phyloP scores from a whole-genome alignment of 2,797 vertebrate genomes.

The Phalloptychus januarius region DNA sequence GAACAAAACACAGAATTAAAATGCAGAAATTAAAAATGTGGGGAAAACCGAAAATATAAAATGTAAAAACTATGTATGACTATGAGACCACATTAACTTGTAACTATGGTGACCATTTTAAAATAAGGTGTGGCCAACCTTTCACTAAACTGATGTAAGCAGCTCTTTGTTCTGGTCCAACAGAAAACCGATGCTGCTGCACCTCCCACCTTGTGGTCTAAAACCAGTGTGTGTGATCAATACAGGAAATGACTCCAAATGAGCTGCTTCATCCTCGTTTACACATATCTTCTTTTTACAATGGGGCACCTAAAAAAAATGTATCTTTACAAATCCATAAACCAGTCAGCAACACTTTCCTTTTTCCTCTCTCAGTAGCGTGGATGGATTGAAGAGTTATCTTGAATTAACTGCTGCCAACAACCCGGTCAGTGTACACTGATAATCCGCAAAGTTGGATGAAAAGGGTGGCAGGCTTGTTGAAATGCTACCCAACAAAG shows the following conservation, averaged over 20 bases:
- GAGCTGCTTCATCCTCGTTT: background rate
- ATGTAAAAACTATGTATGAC: too few species aligned
- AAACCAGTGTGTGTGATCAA: background rate
- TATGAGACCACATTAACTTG: too few species aligned
- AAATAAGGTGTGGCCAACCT: background rate
- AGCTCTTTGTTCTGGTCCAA: background rate
- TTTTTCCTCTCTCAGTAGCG: background rate
- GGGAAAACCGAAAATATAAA: too few species aligned
- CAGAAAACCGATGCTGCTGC: background rate
- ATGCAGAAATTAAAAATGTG: too few species aligned
- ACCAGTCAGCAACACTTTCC: background rate
- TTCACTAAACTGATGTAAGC: background rate
- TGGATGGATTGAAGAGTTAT: constrained; percentile 11
- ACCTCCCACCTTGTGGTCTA: background rate
- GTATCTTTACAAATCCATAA: background rate
- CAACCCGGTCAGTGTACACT: constrained; percentile 26
- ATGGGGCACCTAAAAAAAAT: background rate
- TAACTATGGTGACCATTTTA: background rate
- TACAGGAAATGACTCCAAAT: background rate
- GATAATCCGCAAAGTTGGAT: constrained; percentile 12
- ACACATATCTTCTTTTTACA: background rate
- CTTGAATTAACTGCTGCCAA: constrained; percentile 19
- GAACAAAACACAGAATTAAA: too few species aligned
- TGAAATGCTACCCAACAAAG: constrained; percentile 19
- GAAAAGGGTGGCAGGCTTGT: constrained; percentile 5